These are phyloP conservation scores for Globicephala melas DNA, from an alignment of 2,113 vertebrate species.

Conservation along the genomic window DNA sequence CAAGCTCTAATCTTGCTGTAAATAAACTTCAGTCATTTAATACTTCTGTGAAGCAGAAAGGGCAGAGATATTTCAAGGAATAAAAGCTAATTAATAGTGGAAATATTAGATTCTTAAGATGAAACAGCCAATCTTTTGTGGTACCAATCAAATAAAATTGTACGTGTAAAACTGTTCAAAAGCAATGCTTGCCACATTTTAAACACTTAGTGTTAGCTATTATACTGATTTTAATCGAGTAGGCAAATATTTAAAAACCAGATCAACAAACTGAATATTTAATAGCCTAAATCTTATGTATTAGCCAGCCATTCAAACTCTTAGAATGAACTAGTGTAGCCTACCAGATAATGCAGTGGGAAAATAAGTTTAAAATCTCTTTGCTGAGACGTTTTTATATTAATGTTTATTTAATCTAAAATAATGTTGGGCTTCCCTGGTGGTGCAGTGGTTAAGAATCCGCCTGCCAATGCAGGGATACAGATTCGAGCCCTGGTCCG, in stretches of 20 bases:
- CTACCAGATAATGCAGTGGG: neutral
- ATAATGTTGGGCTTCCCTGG: neutral
- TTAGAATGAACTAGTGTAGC: neutral
- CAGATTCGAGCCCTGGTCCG: too few relatives aligned
- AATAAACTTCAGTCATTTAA: constrained; percentile 9
- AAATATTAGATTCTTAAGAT: constrained; percentile 26
- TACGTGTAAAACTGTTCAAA: neutral
- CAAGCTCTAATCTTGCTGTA: neutral
- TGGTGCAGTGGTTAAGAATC: too few relatives aligned
- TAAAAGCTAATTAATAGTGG: neutral
- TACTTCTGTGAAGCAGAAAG: neutral
- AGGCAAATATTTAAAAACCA: constrained; percentile 40
- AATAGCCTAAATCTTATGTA: constrained; percentile 23
- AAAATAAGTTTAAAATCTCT: constrained; percentile 2
- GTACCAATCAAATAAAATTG: constrained; percentile 37
- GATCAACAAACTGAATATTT: constrained; percentile 21
- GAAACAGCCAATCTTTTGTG: constrained; percentile 25
- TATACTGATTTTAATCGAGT: constrained; percentile 22
- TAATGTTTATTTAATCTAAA: constrained; percentile 35
- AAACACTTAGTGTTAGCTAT: constrained; percentile 6
- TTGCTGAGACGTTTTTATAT: neutral
- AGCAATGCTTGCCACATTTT: constrained; percentile 3
- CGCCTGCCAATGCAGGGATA: too few relatives aligned
- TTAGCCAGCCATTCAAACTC: constrained; percentile 15
- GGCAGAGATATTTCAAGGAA: constrained; percentile 39